A percentile compares a stretch with the other conserved stretches of the same genome.
phyloP scores from a whole-genome alignment of 2,888 invertebrate species.

The Nephrotoma guestfalica region DNA sequence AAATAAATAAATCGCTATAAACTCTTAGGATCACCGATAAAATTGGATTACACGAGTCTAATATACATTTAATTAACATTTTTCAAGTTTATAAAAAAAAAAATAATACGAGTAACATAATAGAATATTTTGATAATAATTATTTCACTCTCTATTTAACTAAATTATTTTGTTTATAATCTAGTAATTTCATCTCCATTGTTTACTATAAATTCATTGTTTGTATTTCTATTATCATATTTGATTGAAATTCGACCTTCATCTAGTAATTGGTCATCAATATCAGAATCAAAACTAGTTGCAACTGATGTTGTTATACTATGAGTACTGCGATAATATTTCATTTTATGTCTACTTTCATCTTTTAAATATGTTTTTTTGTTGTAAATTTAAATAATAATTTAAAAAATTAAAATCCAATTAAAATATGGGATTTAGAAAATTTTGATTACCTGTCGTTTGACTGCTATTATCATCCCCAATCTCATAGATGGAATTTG shows the following conservation, averaged over 20 bases:
- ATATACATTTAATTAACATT: too few relatives aligned
- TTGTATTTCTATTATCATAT: neutral
- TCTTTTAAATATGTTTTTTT: neutral
- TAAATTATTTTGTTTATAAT: neutral
- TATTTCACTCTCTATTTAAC: neutral
- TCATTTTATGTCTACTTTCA: slow-evolving; percentile 32
- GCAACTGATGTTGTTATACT: slow-evolving; percentile 33
- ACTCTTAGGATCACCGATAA: too few relatives aligned
- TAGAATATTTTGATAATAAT: neutral
- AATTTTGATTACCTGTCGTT: neutral
- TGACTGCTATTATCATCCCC: neutral
- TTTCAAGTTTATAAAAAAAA: neutral
- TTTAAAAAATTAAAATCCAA: slow-evolving; percentile 14
- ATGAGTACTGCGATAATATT: slow-evolving; percentile 33
- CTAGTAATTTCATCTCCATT: slow-evolving; percentile 1
- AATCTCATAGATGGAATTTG: neutral
- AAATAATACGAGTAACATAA: neutral
- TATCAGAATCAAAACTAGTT: slow-evolving; percentile 25
- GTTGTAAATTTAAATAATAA: neutral
- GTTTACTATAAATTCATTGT: neutral
- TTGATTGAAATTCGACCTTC: neutral
- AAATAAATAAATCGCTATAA: too few relatives aligned
- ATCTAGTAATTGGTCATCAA: neutral
- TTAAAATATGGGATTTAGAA: slow-evolving; percentile 8
- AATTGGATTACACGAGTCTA: too few relatives aligned